These are phyloP conservation scores for Mastomys coucha DNA, from an alignment of 2,113 vertebrate genomes.

Conservation along the genomic window DNA sequence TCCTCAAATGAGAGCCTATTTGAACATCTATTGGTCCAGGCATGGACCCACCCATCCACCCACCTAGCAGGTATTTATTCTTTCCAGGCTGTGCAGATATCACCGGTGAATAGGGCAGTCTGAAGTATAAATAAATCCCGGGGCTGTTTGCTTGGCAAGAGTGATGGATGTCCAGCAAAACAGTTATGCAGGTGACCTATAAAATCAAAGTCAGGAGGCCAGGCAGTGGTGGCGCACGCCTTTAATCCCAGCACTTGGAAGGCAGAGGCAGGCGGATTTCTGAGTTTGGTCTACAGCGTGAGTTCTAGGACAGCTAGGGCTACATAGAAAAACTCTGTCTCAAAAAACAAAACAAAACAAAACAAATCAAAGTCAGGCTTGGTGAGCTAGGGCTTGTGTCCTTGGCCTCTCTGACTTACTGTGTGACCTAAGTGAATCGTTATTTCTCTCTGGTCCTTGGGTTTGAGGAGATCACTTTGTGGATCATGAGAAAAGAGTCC, in stretches of 20 bases:
- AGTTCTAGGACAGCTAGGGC: too few species aligned
- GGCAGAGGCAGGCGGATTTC: too few species aligned
- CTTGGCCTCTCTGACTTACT: not conserved
- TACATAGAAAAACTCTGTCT: too few species aligned
- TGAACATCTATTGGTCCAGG: not conserved
- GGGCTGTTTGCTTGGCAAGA: not conserved
- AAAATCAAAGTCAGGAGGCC: not conserved
- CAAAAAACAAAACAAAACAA: too few species aligned
- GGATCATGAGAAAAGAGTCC: not conserved
- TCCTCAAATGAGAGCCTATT: not conserved
- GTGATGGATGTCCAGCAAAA: not conserved
- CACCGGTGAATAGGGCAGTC: not conserved
- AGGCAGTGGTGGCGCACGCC: too few species aligned
- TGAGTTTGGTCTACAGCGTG: too few species aligned
- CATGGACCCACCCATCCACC: not conserved
- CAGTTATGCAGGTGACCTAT: not conserved
- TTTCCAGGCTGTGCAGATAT: not conserved
- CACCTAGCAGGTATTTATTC: not conserved
- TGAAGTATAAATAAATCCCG: not conserved
- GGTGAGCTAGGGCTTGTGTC: rapidly evolving
- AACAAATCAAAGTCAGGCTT: not conserved
- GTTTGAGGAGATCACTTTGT: not conserved
- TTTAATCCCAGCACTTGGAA: too few species aligned
- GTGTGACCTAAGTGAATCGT: not conserved
- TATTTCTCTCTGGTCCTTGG: not conserved